These are phyloP conservation scores for Phasia obesa DNA, from an alignment of 2,888 invertebrate genomes.

Conservation along the genomic window DNA sequence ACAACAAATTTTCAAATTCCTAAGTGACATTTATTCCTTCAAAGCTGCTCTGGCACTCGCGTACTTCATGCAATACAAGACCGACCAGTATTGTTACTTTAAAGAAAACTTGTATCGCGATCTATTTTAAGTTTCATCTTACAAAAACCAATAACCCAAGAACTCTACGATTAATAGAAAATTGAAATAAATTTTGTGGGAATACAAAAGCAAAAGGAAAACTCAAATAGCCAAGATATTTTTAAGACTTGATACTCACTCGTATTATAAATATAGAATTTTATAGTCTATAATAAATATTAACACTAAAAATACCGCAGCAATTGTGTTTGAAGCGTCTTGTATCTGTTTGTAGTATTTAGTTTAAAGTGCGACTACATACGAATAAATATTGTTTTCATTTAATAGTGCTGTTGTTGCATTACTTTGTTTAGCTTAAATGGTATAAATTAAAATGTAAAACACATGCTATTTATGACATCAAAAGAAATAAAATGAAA, in stretches of 20 bases:
- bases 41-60: background rate
- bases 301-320: slow-evolving; percentile 57
- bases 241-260: background rate
- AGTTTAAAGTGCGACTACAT: slow-evolving; percentile 15
- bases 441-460: slow-evolving; percentile 71
- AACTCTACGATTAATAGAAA: slow-evolving; percentile 24
- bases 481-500: slow-evolving; percentile 25
- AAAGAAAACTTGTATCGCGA: slow-evolving; percentile 46
- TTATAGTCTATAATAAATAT: slow-evolving; percentile 54
- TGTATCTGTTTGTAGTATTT: slow-evolving; percentile 11
- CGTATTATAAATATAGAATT: slow-evolving; percentile 47
- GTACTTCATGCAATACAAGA: background rate
- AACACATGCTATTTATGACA: slow-evolving; percentile 69
- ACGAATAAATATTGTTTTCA: background rate
- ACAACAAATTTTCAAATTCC: slow-evolving; percentile 51
- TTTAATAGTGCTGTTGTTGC: slow-evolving; percentile 27
- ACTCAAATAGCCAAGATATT: slow-evolving; percentile 18
- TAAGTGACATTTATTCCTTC: slow-evolving; percentile 51
- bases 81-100: slow-evolving; percentile 3
- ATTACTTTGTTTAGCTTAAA: slow-evolving; percentile 41
- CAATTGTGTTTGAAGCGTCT: slow-evolving; percentile 7
- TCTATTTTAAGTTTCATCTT: slow-evolving; percentile 57
- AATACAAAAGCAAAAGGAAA: background rate
- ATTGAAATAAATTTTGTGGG: slow-evolving; percentile 35
- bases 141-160: slow-evolving; percentile 26